Evolutionary conservation across 2,888 invertebrate genomes (phyloP), one percentile per base, ranked within the genome.

Genomic region (Capitulum mitella): DNA sequence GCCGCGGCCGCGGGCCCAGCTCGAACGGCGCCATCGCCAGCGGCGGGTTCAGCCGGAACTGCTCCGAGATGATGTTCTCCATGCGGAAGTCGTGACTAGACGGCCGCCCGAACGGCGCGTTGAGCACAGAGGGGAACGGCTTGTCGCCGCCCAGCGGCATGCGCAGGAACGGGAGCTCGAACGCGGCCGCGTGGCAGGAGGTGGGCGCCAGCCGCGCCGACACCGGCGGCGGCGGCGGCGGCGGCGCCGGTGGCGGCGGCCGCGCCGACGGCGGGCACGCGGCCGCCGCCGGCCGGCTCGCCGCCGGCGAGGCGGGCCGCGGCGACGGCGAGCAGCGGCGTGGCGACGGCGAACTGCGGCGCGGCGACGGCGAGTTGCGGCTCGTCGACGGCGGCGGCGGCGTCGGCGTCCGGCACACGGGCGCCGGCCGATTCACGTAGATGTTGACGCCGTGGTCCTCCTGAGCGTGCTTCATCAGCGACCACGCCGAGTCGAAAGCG

Each of bases 381-480:
- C n/a, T n/a, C n/a, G n/a, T n/a, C n/a, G n/a, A n/a, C n/a, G n/a
- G 80, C 75, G 80, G 92, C 77, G 91, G 92, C 80, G 80, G 74
- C 77, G 78, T 64, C 51, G 40, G 70, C 79, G 82, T 64, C 58
- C 81, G 82, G 80, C 80, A 79, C 64, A 80, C 92, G 74, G 91
- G 85, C 78, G 85, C 87, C 76, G 83, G 84, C 46, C 86, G 86
- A 14, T 88, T 87, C 78, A 92, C 90, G 88, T 96, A 98, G 84
- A 98, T 94, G 86, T 95, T 93, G 81, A 97, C 92, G 34, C 97
- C 97, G 85, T 98, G 98, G 80, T 92, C 91, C 84, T 93, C 93
- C 86, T 98, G 97, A 46, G 94, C 97, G 86, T 98, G 98, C 85
- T 97, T 97, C 64, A 98, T 90, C 81, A 98, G 89, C 80, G 93